Evolutionary conservation across 2,888 invertebrate species (phyloP).

Genomic region (Aphodius granarius): DNA sequence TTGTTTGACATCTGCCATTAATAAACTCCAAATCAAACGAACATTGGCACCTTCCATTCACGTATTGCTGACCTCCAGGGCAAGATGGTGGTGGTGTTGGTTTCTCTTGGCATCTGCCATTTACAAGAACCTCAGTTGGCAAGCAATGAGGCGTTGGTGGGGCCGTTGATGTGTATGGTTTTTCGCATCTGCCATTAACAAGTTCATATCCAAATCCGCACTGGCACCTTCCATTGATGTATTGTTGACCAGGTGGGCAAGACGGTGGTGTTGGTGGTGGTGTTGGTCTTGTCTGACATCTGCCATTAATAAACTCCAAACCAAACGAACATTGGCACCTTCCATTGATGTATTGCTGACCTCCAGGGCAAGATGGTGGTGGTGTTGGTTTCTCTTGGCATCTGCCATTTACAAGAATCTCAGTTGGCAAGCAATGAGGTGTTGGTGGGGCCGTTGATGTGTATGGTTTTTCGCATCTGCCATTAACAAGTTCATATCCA

Average conservation of each 20-base stretch:
- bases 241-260: neutral
- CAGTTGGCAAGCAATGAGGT: slow-evolving; percentile 1
- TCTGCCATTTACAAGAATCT: slow-evolving; percentile 3
- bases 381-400: slow-evolving; percentile 11
- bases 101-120: slow-evolving; percentile 7
- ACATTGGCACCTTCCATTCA: slow-evolving; percentile 16
- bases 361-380: neutral
- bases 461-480: slow-evolving; percentile 18
- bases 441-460: slow-evolving; percentile 15
- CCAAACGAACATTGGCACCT: slow-evolving; percentile 2
- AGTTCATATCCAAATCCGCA: neutral
- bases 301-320: slow-evolving; percentile 4
- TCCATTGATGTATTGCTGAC: slow-evolving; percentile 14
- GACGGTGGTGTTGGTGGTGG: neutral
- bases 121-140: neutral
- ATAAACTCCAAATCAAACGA: neutral
- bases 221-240: slow-evolving; percentile 8
- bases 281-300: neutral
- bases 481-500: slow-evolving; percentile 2
- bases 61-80: neutral
- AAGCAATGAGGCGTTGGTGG: neutral
- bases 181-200: slow-evolving; percentile 16
- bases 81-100: neutral
- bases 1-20: slow-evolving; percentile 15
- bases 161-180: slow-evolving; percentile 2